These are phyloP conservation scores for Palythoa grandis DNA, from an alignment of 92 coral and sea anemone species.

Conservation along the genomic window DNA sequence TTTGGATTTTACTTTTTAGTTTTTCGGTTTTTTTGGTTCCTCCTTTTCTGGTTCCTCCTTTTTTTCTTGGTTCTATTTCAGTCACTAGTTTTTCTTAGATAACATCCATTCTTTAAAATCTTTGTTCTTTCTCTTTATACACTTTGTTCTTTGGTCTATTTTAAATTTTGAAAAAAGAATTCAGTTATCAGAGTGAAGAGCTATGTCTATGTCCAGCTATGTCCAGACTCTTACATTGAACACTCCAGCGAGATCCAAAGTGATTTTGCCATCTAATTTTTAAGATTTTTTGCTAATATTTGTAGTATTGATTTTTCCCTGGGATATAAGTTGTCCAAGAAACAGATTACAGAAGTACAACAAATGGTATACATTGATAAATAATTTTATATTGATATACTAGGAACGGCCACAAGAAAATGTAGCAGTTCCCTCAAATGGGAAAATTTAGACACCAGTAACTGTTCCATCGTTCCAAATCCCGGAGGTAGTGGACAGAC, in stretches of 20 bases:
- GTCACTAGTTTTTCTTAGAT: neutral
- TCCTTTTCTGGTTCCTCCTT: neutral
- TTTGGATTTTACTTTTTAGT: neutral
- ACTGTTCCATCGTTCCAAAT: slow-evolving; percentile 14
- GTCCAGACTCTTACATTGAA: no score
- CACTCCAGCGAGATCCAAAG: no score
- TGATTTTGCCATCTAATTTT: no score
- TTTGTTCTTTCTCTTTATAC: neutral
- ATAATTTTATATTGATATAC: neutral
- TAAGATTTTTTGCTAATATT: no score
- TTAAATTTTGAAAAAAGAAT: no score
- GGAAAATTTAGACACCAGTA: slow-evolving; percentile 44
- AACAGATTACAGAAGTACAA: neutral
- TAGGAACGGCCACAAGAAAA: slow-evolving; percentile 47
- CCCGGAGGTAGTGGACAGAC: neutral
- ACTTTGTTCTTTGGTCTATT: neutral
- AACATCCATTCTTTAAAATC: neutral
- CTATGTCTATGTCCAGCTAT: no score
- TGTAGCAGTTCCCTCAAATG: slow-evolving; percentile 44
- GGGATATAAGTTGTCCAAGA: neutral
- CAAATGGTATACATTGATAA: neutral
- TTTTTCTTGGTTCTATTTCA: neutral
- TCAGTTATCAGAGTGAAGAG: no score
- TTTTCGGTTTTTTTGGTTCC: neutral
- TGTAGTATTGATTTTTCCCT: neutral